phyloP scores from a whole-genome alignment of 2,888 invertebrate species.

The Caenorhabditis sp. region DNA sequence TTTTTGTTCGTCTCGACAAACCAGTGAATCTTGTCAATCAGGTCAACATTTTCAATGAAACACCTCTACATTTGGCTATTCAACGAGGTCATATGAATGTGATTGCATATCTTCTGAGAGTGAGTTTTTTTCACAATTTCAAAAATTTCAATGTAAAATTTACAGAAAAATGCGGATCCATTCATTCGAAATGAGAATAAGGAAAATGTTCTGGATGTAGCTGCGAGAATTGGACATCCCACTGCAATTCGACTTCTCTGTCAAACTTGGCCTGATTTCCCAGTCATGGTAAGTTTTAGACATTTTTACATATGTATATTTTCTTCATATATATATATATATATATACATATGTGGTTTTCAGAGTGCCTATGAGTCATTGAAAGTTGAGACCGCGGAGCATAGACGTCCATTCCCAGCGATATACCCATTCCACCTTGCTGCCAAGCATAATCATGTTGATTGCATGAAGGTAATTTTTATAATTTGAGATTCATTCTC shows the following conservation, averaged over 20 bases:
- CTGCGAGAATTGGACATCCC: constrained; percentile 78
- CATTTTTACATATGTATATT: too few species aligned
- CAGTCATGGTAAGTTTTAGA: not conserved
- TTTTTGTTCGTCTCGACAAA: constrained; percentile 16
- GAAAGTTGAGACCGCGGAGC: constrained; percentile 32
- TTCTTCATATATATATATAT: too few species aligned
- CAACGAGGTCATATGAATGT: constrained; percentile 79
- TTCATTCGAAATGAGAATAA: constrained; percentile 74
- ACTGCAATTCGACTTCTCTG: constrained; percentile 47
- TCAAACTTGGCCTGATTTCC: constrained; percentile 35
- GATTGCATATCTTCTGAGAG: constrained; percentile 78
- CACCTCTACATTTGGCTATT: constrained; percentile 82
- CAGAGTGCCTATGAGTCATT: constrained; percentile 41
- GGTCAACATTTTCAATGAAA: constrained; percentile 70
- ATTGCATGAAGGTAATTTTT: constrained; percentile 62
- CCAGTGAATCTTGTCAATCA: constrained; percentile 38
- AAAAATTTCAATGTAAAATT: constrained; percentile 4
- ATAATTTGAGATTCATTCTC: not conserved
- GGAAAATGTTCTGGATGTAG: constrained; percentile 91
- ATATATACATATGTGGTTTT: not conserved
- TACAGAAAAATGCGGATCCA: constrained; percentile 61
- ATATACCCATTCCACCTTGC: constrained; percentile 81
- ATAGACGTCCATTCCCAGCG: constrained; percentile 39
- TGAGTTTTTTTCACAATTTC: constrained; percentile 72
- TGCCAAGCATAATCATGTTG: constrained; percentile 79